Evolutionary conservation across 2,888 invertebrate genomes (phyloP), one percentile per base, ranked within the genome.

Genomic region (Nasonia oneida): DNA sequence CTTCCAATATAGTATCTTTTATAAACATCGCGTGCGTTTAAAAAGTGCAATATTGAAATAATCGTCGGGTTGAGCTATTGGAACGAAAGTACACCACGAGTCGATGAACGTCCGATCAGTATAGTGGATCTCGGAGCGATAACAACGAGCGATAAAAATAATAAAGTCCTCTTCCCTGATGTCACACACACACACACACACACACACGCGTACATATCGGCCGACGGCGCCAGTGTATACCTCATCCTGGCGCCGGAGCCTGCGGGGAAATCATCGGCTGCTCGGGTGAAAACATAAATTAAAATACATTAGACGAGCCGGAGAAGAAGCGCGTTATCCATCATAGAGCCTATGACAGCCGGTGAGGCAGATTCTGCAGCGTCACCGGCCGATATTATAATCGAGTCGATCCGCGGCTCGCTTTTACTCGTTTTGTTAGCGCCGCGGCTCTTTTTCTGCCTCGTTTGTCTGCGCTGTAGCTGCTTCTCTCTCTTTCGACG

Each of bases 201-300:
- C 29, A 29, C 29, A 1, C 29, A 1, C 29, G 29, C 29, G 29
- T 15, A 64, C 37, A 67, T 29, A 70, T 37, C 15, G 67, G 75
- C 33, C n/a, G 73, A 2, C 70, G 23, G 37, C 23, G 50, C 18
- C 8, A 37, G 70, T 15, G 37, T 47, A 12, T 47, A 1, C 47
- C 3, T 47, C 50, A 10, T 18, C 64, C 47, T 50, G 76, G 10
- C 84, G 57, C 76, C 39, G 18, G n/a, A 12, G 67, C 81, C 86
- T 84, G 77, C 83, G 70, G 87, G 86, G 87, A 88, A 89, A 88
- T 88, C 88, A 87, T 70, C 87, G 84, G 76, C 64, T 70, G 85
- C 88, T 87, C 85, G 71, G 87, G 90, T 88, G 90, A 90, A 90
- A 89, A 90, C 87, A 89, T 88, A 91, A 90, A 91, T 91, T 90